phyloP scores from a whole-genome alignment of 2,888 invertebrate genomes.

The Norana najaformis region DNA sequence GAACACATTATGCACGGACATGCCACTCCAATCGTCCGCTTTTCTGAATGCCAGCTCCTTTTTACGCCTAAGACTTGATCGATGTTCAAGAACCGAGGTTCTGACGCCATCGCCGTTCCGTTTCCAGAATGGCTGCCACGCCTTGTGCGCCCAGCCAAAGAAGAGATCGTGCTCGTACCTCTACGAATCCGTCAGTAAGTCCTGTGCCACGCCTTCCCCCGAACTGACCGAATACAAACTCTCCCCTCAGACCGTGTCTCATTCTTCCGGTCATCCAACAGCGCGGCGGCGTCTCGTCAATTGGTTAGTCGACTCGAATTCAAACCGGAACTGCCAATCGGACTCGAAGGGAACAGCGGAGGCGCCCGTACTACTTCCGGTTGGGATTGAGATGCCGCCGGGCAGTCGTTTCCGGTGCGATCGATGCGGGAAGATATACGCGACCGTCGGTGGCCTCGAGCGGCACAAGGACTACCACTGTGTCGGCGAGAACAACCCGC shows the following conservation, averaged over 20 bases:
- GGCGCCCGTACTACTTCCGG: background rate
- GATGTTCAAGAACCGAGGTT: background rate
- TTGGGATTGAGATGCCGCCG: background rate
- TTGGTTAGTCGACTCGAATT: conserved; percentile 10
- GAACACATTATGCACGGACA: background rate
- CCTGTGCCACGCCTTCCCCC: background rate
- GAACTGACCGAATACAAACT: background rate
- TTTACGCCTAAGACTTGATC: background rate
- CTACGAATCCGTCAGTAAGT: background rate
- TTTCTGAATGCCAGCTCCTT: background rate
- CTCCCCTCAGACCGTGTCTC: background rate
- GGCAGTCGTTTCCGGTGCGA: conserved; percentile 68
- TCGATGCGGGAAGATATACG: conserved; percentile 90
- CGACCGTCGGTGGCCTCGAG: conserved; percentile 89
- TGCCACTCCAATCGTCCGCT: background rate
- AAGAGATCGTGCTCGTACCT: background rate
- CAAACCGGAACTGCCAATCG: background rate
- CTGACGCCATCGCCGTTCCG: background rate
- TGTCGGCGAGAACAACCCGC: conserved; percentile 66
- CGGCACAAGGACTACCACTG: conserved; percentile 96
- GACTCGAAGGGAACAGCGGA: background rate
- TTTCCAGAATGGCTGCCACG: background rate
- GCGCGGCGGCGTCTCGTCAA: conserved; percentile 3
- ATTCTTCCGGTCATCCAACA: background rate
- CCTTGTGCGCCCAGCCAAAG: background rate